A percentile compares a stretch with the other conserved stretches of the same genome.
Evolutionary conservation across 2,113 vertebrate genomes (phyloP).

Genomic region (Crotalus helleri): DNA sequence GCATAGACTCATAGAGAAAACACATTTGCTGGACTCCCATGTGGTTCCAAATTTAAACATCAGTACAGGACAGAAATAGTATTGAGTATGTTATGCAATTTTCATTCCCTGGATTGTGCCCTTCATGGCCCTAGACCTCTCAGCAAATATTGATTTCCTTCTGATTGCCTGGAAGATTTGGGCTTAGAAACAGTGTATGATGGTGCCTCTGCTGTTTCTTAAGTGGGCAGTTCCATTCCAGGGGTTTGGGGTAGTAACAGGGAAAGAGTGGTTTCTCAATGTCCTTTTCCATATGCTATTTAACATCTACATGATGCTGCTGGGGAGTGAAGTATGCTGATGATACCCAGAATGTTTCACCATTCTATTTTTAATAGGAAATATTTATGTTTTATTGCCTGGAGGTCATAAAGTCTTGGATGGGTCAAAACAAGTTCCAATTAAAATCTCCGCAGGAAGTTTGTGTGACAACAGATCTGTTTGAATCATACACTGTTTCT

Average conservation of each 20-base stretch:
- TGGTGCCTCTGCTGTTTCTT: neutral
- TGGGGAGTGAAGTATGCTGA: neutral
- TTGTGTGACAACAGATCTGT: neutral
- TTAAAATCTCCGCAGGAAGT: neutral
- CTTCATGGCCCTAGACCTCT: neutral
- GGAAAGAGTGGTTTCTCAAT: neutral
- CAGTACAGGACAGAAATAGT: neutral
- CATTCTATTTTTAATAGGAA: neutral
- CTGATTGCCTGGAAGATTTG: neutral
- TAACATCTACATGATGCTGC: neutral
- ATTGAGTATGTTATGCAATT: neutral
- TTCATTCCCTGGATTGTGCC: neutral
- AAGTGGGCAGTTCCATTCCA: neutral
- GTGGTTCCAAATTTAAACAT: neutral
- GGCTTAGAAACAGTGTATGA: neutral
- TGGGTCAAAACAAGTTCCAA: neutral
- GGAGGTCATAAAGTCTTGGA: neutral
- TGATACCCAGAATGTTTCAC: neutral
- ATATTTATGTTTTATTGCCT: neutral
- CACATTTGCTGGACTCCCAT: neutral
- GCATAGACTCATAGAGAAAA: neutral
- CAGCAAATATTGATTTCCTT: neutral
- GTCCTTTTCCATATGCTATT: neutral
- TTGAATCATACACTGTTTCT: neutral
- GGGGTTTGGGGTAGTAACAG: neutral